Evolutionary conservation across 2,113 vertebrate species (phyloP), one percentile per base, ranked within the genome.

Genomic region (Psittacus erithacus): DNA sequence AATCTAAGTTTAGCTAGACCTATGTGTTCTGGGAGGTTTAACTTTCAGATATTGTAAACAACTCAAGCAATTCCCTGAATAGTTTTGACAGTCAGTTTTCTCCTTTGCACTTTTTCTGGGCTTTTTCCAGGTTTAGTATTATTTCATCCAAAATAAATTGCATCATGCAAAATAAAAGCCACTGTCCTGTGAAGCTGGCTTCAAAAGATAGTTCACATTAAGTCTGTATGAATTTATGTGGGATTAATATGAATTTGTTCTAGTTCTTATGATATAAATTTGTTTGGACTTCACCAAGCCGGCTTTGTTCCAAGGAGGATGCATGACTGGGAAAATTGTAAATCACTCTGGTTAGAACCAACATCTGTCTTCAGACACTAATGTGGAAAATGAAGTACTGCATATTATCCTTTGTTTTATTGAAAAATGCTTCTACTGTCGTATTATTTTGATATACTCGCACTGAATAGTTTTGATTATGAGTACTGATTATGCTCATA

Each of bases 31-130:
- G 73, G 59, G 82, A 88, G 41, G 35, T 82, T 95, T 96, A 81
- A 92, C 59, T 90, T 95, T 87, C 92, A 78, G 83, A 44, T 92
- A 95, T 95, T 75, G 62, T 95, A 96, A 97, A 96, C 91, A 95
- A 90, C 73, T 70, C n/a, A 57, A 94, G 80, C 28, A 88, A 93
- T 92, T 96, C 82, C 46, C 80, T 77, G 49, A 74, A 82, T 16
- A 6, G 18, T 86, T 93, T 87, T 96, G 79, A 87, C 67, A 91
- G 64, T 65, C 9, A 9, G 27, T 77, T 97, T 81, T 80, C 74
- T 88, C 43, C 57, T 53, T 67, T 78, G 27, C 31, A 70, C 47
- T 83, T 75, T 83, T 82, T 73, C 73, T 86, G 82, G 87, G 60
- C 59, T 50, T 71, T 94, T 94, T 93, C 86, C 90, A 95, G 52